Conservation (phyloP, 2,113 vertebrate genomes). For the Corynorhinus townsendii region DNA sequence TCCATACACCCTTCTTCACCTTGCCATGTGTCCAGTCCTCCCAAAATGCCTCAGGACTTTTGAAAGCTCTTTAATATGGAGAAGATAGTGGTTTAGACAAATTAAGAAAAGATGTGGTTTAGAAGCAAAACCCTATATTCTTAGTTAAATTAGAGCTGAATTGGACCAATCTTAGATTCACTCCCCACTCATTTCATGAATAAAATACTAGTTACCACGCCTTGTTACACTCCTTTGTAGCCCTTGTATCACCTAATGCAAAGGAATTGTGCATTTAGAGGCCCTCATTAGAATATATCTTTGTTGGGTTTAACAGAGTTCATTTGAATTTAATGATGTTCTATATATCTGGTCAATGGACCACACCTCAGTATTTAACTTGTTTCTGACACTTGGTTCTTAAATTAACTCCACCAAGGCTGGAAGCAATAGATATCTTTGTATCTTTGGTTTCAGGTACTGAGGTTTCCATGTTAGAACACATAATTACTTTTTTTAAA, state of each 20-base stretch:
- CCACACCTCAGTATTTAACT: not conserved
- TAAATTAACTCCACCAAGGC: not conserved
- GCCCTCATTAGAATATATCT: not conserved
- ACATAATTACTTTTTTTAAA: not conserved
- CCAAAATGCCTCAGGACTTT: not conserved
- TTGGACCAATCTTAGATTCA: not conserved
- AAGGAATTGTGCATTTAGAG: not conserved
- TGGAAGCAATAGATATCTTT: not conserved
- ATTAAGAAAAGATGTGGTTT: not conserved
- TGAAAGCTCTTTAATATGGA: not conserved
- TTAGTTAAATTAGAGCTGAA: not conserved
- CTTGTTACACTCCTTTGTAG: not conserved
- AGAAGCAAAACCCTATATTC: not conserved
- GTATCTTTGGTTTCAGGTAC: not conserved
- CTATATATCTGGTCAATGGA: not conserved
- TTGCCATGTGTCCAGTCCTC: not conserved
- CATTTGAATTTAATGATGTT: not conserved
- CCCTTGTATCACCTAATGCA: not conserved
- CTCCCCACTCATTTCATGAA: not conserved
- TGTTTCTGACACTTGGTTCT: not conserved
- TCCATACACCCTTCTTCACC: not conserved
- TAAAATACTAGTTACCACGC: not conserved
- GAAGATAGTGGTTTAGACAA: not conserved
- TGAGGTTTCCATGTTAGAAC: not conserved
- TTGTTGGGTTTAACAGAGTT: not conserved